Conservation (phyloP, 1,140 invertebrate genomes). For the Lysiphlebus fabarum region DNA sequence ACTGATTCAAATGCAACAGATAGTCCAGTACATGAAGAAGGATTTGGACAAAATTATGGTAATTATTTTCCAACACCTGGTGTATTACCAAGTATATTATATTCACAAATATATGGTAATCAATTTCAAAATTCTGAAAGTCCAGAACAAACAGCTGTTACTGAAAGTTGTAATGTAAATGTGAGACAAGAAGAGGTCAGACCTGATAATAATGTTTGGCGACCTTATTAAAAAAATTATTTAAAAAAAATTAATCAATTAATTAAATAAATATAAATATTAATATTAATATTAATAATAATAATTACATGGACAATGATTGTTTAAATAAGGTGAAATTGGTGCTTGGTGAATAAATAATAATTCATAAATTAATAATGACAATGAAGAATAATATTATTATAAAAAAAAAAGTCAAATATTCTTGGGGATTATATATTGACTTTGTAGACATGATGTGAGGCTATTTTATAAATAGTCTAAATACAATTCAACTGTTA, state of each 20-base stretch:
- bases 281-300: not conserved
- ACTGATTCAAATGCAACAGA: constrained; percentile 79
- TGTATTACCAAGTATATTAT: constrained; percentile 70
- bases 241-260: constrained; percentile 5
- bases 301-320: not conserved
- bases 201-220: constrained; percentile 54
- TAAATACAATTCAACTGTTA: too few species aligned
- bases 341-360: not conserved
- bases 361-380: too few species aligned
- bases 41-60: constrained; percentile 62
- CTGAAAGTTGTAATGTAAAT: constrained; percentile 50
- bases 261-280: not conserved
- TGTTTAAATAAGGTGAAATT: not conserved
- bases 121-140: constrained; percentile 68
- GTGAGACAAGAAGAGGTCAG: constrained; percentile 53
- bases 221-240: constrained; percentile 46
- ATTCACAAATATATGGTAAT: constrained; percentile 79
- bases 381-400: too few species aligned
- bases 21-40: constrained; percentile 75
- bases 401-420: too few species aligned
- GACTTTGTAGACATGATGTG: too few species aligned
- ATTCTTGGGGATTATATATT: too few species aligned
- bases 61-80: constrained; percentile 68
- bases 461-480: too few species aligned
- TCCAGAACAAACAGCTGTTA: constrained; percentile 44